Percentiles rank a stretch among this genome's conserved stretches.
Evolutionary conservation across 1,140 invertebrate species (phyloP).

Genomic region (Dinoponera quadriceps): DNA sequence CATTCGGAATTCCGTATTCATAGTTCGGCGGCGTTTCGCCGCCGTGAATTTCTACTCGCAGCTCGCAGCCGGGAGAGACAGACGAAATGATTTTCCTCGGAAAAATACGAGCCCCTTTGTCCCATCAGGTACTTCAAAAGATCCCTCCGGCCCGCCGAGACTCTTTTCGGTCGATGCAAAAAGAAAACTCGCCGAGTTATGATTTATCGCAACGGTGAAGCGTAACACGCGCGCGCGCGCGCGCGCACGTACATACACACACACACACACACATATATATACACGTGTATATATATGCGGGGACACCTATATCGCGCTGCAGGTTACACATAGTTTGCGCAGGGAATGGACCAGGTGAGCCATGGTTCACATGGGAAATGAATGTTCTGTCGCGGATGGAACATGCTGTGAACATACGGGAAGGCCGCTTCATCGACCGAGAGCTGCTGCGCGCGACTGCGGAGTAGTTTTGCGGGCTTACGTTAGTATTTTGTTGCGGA

Average conservation of each 20-base stretch:
- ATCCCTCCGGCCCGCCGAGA: constrained; percentile 38
- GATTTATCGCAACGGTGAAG: constrained; percentile 66
- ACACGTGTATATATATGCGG: neutral
- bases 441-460: constrained; percentile 35
- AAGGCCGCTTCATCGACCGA: constrained; percentile 66
- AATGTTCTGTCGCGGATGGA: constrained; percentile 84
- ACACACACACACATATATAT: too few species aligned
- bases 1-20: constrained; percentile 20
- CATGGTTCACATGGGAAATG: constrained; percentile 85
- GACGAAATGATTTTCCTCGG: constrained; percentile 46
- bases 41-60: constrained; percentile 12
- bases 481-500: constrained; percentile 44
- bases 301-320: constrained; percentile 40
- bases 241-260: too few species aligned
- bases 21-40: constrained; percentile 15
- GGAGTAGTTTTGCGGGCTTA: constrained; percentile 49
- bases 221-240: too few species aligned
- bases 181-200: constrained; percentile 68
- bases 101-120: constrained; percentile 66
- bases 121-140: constrained; percentile 56
- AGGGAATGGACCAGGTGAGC: constrained; percentile 78
- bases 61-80: constrained; percentile 2
- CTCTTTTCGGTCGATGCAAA: constrained; percentile 61
- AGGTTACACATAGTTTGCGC: constrained; percentile 58
- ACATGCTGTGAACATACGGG: constrained; percentile 78